Base-by-base conservation (phyloP, 2,113 vertebrate genomes). In the Cheirogaleus medius region DNA sequence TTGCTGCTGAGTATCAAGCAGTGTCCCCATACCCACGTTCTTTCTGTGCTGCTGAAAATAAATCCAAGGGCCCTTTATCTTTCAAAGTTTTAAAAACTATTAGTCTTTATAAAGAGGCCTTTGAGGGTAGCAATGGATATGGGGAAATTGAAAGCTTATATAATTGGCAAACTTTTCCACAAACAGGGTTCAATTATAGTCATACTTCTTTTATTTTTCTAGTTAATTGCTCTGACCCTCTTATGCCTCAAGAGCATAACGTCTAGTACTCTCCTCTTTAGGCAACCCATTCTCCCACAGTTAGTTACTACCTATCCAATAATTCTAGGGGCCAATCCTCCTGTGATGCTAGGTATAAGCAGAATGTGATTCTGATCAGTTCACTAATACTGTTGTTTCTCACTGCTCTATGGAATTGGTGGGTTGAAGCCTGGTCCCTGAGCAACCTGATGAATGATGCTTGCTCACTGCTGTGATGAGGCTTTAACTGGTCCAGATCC, bases 1-100 rank as follows among this genome's bases (percentile, higher is more conserved):
- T 94, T 92, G 32, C 60, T 96, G 93, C 76, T 96, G 78, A 78
- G 54, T 77, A 42, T 86, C 93, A 94, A 94, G 66, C 71, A 44
- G 54, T 63, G 37, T 85, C 89, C 76, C 54, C 44, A 60, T 63
- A 74, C 11, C 13, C 58, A 44, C 42, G 63, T 82, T 83, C 47
- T 94, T 95, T 90, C 29, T 84, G 3, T 78, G 66, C 77, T 83
- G 73, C 82, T 86, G 47, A 93, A 87, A 95, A 93, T 94, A 95
- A 94, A 84, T 58, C 74, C 49, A 91, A 91, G 10, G 32, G 52
- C 54, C 60, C 49, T 88, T 96, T 78, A 77, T 49, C 34, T 96
- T 95, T 87, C 74, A 91, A 84, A 78, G 34, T 82, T 95, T 96
- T 60, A 29, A 90, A 90, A 97, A 58, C 32, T 58, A 11, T 80